phyloP scores from a whole-genome alignment of 2,797 vertebrate species.

The Poecilia wingei region DNA sequence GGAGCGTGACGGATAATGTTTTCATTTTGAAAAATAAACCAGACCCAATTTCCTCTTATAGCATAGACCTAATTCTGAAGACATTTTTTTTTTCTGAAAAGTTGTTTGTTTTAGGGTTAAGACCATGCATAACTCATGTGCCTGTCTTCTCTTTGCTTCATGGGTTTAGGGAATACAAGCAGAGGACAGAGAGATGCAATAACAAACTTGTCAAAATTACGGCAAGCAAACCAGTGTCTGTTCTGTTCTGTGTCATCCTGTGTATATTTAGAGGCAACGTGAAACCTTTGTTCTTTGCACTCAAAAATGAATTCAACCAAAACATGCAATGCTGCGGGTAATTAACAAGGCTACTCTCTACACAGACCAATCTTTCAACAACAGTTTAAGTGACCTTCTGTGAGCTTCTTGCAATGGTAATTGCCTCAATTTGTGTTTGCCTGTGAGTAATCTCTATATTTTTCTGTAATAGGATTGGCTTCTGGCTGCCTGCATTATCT shows the following conservation, averaged over 20 bases:
- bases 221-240: neutral
- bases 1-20: slow-evolving; percentile 23
- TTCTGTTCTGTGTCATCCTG: neutral
- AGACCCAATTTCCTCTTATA: slow-evolving; percentile 42
- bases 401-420: slow-evolving; percentile 19
- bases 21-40: slow-evolving; percentile 40
- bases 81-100: slow-evolving; percentile 6
- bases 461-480: slow-evolving; percentile 27
- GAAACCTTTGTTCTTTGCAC: slow-evolving; percentile 9
- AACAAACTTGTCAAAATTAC: slow-evolving; percentile 2
- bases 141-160: slow-evolving; percentile 15
- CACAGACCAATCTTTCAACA: slow-evolving; percentile 11
- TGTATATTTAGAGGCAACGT: slow-evolving; percentile 15
- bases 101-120: slow-evolving; percentile 11
- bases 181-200: slow-evolving; percentile 1
- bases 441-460: slow-evolving; percentile 23
- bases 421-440: slow-evolving; percentile 30
- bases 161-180: neutral
- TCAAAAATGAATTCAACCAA: slow-evolving; percentile 3
- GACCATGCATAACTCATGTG: slow-evolving; percentile 16
- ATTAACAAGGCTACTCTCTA: slow-evolving; percentile 12
- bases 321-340: slow-evolving; percentile 11
- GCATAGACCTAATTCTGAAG: slow-evolving; percentile 13
- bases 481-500: slow-evolving; percentile 11
- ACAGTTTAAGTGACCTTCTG: slow-evolving; percentile 19